These are phyloP conservation scores for Axea sp. DNA, from an alignment of 2,888 invertebrate genomes.

Conservation along the genomic window DNA sequence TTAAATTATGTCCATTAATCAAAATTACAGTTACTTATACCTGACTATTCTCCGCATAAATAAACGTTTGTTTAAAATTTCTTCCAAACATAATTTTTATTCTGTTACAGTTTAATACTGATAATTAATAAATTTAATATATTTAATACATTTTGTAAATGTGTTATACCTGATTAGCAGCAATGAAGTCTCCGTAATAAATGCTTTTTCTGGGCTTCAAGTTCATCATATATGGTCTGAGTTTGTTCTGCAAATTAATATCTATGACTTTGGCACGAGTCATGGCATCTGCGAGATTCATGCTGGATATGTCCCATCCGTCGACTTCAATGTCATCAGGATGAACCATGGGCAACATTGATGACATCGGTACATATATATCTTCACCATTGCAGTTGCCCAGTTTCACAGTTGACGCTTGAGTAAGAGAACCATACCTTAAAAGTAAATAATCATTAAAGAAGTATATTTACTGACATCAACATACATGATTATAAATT, in stretches of 20 bases:
- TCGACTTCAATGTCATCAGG: conserved; percentile 93
- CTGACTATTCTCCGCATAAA: too few species aligned
- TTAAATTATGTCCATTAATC: too few species aligned
- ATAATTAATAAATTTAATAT: too few species aligned
- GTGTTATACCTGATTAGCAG: conserved; percentile 93
- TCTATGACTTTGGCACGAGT: conserved; percentile 92
- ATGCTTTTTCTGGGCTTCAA: conserved; percentile 92
- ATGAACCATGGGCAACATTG: conserved; percentile 92
- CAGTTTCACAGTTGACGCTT: conserved; percentile 92
- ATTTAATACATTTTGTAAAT: too few species aligned
- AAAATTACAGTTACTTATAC: too few species aligned
- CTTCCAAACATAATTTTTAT: too few species aligned
- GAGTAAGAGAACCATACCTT: conserved; percentile 93
- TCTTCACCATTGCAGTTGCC: conserved; percentile 88
- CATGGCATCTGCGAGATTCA: conserved; percentile 93
- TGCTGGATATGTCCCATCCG: conserved; percentile 93
- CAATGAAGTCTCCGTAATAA: conserved; percentile 94
- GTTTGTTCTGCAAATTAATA: conserved; percentile 87
- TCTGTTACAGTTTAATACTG: too few species aligned
- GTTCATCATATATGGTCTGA: conserved; percentile 85
- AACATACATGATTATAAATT: too few species aligned
- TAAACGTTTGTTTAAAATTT: too few species aligned
- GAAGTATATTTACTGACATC: too few species aligned
- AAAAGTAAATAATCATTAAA: conserved; percentile 20
- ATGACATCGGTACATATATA: conserved; percentile 89